Base-by-base conservation (phyloP, 2,113 vertebrate species). In the western clawed frog (Xenopus tropicalis) region DNA sequence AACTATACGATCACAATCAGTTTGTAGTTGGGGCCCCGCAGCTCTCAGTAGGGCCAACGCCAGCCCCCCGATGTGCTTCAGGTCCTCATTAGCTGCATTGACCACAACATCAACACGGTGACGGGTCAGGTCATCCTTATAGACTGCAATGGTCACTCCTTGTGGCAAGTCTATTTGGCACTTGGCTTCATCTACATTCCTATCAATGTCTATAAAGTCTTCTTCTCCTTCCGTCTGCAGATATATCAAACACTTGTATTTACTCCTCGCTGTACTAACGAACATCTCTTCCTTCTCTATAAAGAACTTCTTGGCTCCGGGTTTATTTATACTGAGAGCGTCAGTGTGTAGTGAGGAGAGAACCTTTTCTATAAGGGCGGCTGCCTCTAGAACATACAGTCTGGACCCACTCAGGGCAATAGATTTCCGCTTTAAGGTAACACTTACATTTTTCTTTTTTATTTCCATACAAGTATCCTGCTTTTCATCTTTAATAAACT, bases 21-120 rank as follows among this genome's bases (percentile, higher is more conserved):
- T 42, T 44, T 96, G 93, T 66, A 96, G 81, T 8, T 85, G 79
- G 6, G 86, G 88, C 2, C 94, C 95, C 11, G 93, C 91, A 0
- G 89, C 92, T n/a, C 77, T 75, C 0, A 80, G 71, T 52, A 97
- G 83, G 0, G 89, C 88, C 0, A 0, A 25, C 0, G 88, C 82
- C 11, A 98, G 87, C 46, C 91, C 92, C 0, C 80, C 80, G 0
- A 4, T 12, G 25, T 84, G 90, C 11, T 81, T 70, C 3, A 97
- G 81, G 14, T 82, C 56, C 22, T 84, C 77, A 11, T 86, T 92
- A 8, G 84, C 78, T 0, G 89, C 77, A 51, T 87, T 94, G 7
- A 98, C 91, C 17, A 97, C 83, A 25, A 90, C 90, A 2, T 93
- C 73, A 0, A 87, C 85, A 0, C 79, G 73, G 17, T 92, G 89